Percentiles rank a stretch among this genome's conserved stretches.
These are phyloP conservation scores for Drosophila bunnanda DNA, from an alignment of 2,888 invertebrate species.

Conservation along the genomic window DNA sequence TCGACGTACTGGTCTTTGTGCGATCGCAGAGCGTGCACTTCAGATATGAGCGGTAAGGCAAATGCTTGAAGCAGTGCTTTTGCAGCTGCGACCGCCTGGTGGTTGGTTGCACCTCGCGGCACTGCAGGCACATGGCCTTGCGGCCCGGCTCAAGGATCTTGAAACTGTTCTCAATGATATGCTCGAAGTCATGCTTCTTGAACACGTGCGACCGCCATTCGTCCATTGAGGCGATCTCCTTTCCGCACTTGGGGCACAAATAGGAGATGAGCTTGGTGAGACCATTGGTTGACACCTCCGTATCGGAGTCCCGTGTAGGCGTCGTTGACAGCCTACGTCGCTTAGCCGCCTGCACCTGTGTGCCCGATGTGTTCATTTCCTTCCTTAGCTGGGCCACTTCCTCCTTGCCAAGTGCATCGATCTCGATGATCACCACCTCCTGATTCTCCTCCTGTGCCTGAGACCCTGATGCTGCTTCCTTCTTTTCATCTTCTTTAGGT, in stretches of 20 bases:
- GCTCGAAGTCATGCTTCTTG: conserved; percentile 71
- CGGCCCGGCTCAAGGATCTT: conserved; percentile 60
- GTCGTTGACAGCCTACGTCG: conserved; percentile 44
- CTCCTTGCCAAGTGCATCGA: conserved; percentile 67
- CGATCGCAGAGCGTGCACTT: conserved; percentile 77
- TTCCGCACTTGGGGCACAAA: conserved; percentile 79
- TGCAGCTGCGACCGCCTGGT: conserved; percentile 67
- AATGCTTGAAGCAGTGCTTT: conserved; percentile 79
- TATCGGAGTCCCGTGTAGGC: conserved; percentile 36
- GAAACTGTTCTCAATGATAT: conserved; percentile 75
- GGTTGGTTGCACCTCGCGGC: conserved; percentile 66
- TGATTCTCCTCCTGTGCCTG: conserved; percentile 4
- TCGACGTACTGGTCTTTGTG: conserved; percentile 80
- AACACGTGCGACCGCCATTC: conserved; percentile 80
- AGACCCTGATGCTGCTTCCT: not conserved
- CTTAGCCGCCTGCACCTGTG: conserved; percentile 34
- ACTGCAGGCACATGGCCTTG: conserved; percentile 68
- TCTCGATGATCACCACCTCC: conserved; percentile 72
- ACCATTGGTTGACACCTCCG: conserved; percentile 42
- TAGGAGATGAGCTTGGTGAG: conserved; percentile 65
- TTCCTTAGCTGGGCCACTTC: conserved; percentile 65
- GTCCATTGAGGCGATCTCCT: conserved; percentile 64
- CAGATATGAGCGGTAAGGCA: conserved; percentile 79
- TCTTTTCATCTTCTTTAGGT: not conserved
- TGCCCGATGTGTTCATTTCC: conserved; percentile 48